Conservation (phyloP, 2,888 invertebrate genomes). For the Idaea dimidiata region DNA sequence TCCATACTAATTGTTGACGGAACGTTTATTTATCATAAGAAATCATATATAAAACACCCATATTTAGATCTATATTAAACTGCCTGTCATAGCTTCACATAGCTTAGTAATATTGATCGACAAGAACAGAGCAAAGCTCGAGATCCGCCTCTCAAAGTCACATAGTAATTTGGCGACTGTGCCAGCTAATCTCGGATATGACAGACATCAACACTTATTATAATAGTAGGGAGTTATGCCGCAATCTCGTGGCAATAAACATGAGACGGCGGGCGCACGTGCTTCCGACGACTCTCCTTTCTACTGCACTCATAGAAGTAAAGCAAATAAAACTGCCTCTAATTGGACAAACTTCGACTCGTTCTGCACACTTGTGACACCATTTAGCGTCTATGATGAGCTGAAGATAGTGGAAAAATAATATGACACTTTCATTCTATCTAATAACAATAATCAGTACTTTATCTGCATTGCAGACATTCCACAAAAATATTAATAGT, state of each 20-base stretch:
- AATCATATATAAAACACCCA: background rate
- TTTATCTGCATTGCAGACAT: background rate
- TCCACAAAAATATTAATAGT: no score
- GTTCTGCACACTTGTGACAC: conserved; percentile 27
- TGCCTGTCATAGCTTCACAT: background rate
- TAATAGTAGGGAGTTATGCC: conserved; percentile 56
- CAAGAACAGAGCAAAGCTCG: background rate
- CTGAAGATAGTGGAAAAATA: conserved; percentile 5
- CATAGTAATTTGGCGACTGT: conserved; percentile 26
- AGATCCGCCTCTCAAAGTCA: background rate
- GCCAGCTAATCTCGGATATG: conserved; percentile 33
- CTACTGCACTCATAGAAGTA: conserved; percentile 42
- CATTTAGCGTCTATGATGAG: conserved; percentile 18
- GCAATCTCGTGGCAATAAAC: conserved; percentile 71
- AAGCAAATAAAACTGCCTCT: conserved; percentile 39
- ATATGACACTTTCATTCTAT: background rate
- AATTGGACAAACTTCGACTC: conserved; percentile 32
- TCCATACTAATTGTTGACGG: no score
- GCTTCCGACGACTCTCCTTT: conserved; percentile 51
- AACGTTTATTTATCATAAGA: background rate
- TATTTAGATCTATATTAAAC: background rate
- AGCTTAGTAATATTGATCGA: background rate
- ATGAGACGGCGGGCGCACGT: conserved; percentile 56
- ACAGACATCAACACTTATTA: conserved; percentile 53
- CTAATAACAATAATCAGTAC: background rate